phyloP scores from a whole-genome alignment of 2,113 vertebrate genomes.

The Poecilia latipinna region DNA sequence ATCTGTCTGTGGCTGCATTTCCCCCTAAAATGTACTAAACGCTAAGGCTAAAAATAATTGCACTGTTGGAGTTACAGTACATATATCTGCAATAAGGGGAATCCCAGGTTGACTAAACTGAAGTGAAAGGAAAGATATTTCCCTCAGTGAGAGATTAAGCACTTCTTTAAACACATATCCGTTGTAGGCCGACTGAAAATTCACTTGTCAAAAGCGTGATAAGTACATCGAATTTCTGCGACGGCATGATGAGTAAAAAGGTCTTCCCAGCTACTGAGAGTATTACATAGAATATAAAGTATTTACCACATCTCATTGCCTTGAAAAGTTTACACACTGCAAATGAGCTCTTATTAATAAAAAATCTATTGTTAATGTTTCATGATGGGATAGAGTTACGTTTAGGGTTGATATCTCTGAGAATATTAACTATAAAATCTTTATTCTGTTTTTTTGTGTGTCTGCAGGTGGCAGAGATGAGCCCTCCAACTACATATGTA shows the following conservation, averaged over 20 bases:
- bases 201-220: constrained; percentile 59
- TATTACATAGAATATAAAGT: constrained; percentile 13
- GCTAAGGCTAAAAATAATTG: neutral
- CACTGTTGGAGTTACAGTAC: neutral
- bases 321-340: neutral
- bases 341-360: constrained; percentile 21
- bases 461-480: constrained; percentile 92
- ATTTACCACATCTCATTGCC: constrained; percentile 4
- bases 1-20: neutral
- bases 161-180: constrained; percentile 45
- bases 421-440: neutral
- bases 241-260: constrained; percentile 51
- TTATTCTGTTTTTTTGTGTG: constrained; percentile 36
- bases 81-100: neutral
- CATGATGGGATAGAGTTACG: neutral
- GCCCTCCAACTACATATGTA: constrained; percentile 98
- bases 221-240: constrained; percentile 57
- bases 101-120: neutral
- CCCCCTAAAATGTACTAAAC: neutral
- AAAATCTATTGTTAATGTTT: neutral
- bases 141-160: constrained; percentile 57
- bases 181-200: constrained; percentile 48
- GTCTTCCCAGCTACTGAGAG: constrained; percentile 5
- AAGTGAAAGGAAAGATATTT: neutral
- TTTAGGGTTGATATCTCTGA: neutral